Percentiles rank a stretch among this genome's conserved stretches.
Conservation (phyloP, 2,888 invertebrate species). For the Magallana nippona region DNA sequence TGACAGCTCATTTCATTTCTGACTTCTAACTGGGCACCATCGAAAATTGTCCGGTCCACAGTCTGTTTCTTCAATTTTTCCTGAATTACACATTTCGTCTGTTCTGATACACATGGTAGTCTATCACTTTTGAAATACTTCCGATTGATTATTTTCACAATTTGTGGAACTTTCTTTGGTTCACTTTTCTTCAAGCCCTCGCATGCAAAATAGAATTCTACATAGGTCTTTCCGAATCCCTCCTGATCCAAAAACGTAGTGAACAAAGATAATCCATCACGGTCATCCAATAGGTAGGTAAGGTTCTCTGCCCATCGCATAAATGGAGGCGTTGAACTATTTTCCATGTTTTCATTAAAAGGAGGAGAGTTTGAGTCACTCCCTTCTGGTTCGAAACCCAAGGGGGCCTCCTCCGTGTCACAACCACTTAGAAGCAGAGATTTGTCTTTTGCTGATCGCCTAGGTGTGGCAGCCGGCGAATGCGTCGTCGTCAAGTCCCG, state of each 20-base stretch:
- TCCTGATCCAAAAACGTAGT: conserved; percentile 82
- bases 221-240: conserved; percentile 71
- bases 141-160: conserved; percentile 86
- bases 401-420: conserved; percentile 79
- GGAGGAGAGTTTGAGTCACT: conserved; percentile 81
- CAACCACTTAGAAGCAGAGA: conserved; percentile 56
- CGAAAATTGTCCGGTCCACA: conserved; percentile 87
- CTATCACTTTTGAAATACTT: conserved; percentile 86
- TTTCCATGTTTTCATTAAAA: conserved; percentile 73
- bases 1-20: conserved; percentile 91
- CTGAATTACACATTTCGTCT: conserved; percentile 87
- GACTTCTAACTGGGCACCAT: conserved; percentile 90
- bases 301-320: conserved; percentile 94
- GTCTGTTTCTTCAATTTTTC: conserved; percentile 69
- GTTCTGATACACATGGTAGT: conserved; percentile 88
- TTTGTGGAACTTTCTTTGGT: conserved; percentile 82
- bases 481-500: conserved; percentile 70
- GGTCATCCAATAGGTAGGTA: conserved; percentile 90
- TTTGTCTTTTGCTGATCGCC: conserved; percentile 75
- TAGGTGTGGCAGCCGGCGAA: conserved; percentile 76
- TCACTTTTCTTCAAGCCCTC: conserved; percentile 75
- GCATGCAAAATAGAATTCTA: conserved; percentile 91
- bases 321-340: conserved; percentile 84
- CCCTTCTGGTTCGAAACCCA: conserved; percentile 84
- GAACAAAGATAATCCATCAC: conserved; percentile 93